phyloP scores from a whole-genome alignment of 2,113 vertebrate species.

The Tachuris rubrigastra region DNA sequence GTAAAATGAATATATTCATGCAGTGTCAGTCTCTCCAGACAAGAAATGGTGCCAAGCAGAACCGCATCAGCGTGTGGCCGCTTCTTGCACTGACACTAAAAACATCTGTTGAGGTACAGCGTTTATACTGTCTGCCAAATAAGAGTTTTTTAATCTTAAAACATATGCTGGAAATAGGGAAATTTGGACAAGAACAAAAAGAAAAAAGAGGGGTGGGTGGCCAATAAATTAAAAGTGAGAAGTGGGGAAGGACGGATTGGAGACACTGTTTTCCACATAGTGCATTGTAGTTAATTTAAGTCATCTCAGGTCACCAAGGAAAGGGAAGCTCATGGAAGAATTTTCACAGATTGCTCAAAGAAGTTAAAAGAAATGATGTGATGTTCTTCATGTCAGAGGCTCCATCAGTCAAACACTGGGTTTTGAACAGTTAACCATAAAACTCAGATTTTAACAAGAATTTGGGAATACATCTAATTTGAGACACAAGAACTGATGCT shows the following conservation, averaged over 20 bases:
- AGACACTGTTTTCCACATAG: constrained; percentile 54
- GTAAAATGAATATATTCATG: constrained; percentile 67
- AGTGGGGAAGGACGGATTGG: neutral
- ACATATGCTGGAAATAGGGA: constrained; percentile 53
- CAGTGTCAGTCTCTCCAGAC: constrained; percentile 63
- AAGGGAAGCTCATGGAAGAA: neutral
- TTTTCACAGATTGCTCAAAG: neutral
- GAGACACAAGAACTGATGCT: neutral
- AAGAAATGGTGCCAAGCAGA: constrained; percentile 68
- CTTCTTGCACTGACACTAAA: constrained; percentile 58
- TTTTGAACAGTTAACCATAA: neutral
- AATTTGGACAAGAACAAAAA: constrained; percentile 54
- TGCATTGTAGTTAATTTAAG: constrained; percentile 25
- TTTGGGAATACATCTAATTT: neutral
- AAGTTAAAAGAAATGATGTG: neutral
- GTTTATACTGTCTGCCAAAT: constrained; percentile 40
- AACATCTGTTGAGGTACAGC: constrained; percentile 63
- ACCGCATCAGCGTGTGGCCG: constrained; percentile 70
- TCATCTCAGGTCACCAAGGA: constrained; percentile 39
- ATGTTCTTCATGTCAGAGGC: neutral
- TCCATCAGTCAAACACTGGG: neutral
- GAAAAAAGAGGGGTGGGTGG: constrained; percentile 44
- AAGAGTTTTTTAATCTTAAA: constrained; percentile 66
- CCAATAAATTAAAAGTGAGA: constrained; percentile 64
- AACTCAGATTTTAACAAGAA: neutral